Conservation (phyloP, 2,113 vertebrate genomes). For the Thinocorus orbignyianus region DNA sequence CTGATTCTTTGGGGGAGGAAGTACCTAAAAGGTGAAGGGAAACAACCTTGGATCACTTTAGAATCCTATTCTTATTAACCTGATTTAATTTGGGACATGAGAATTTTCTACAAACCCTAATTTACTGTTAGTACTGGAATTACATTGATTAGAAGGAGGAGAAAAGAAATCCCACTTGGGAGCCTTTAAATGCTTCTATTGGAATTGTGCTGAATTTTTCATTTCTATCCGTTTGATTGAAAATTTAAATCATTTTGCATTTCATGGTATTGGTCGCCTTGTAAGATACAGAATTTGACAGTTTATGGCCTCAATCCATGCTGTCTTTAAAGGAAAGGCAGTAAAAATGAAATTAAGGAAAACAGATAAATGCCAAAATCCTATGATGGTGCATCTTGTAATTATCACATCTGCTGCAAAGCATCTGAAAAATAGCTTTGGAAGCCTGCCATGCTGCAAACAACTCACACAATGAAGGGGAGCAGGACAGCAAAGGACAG, state of each 20-base stretch:
- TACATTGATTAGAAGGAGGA: constrained; percentile 19
- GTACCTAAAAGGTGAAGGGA: background rate
- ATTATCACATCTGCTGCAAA: constrained; percentile 72
- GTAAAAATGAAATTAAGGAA: constrained; percentile 71
- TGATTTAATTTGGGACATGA: constrained; percentile 48
- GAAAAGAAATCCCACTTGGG: constrained; percentile 8
- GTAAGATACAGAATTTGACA: constrained; percentile 39
- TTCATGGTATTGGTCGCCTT: constrained; percentile 34
- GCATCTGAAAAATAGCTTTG: constrained; percentile 47
- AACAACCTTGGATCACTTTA: background rate
- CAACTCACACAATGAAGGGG: background rate
- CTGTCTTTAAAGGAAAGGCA: constrained; percentile 66
- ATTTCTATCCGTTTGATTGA: constrained; percentile 57
- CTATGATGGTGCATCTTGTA: constrained; percentile 45
- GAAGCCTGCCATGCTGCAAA: constrained; percentile 46
- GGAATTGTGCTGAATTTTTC: constrained; percentile 36
- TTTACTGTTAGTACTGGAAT: constrained; percentile 40
- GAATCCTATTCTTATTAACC: constrained; percentile 18
- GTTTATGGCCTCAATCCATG: constrained; percentile 52
- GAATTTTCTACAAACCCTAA: constrained; percentile 35
- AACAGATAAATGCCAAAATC: constrained; percentile 59
- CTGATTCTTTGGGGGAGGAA: background rate
- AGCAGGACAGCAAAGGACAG: constrained; percentile 7
- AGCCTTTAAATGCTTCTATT: constrained; percentile 43
- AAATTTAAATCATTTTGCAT: constrained; percentile 68